Conservation (phyloP, 2,113 vertebrate species). For the Aptenodytes patagonicus region DNA sequence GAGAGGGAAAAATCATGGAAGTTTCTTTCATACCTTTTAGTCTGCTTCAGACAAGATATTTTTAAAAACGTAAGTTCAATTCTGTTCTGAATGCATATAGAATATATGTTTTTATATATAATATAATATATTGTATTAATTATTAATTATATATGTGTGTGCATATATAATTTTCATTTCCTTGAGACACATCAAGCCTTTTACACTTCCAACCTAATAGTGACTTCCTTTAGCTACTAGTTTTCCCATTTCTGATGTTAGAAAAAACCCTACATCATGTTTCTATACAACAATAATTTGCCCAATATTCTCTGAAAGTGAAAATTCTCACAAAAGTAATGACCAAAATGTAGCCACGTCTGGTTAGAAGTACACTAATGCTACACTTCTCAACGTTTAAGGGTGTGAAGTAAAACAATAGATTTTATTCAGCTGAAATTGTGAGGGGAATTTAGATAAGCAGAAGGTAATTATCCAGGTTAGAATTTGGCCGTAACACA, state of each 20-base stretch:
- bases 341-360: neutral
- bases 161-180: neutral
- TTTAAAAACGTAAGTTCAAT: neutral
- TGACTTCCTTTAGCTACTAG: neutral
- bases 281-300: neutral
- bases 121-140: neutral
- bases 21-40: neutral
- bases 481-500: slow-evolving; percentile 16
- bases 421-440: slow-evolving; percentile 32
- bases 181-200: neutral
- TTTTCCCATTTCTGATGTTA: neutral
- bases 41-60: neutral
- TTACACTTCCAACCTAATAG: neutral
- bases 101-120: neutral
- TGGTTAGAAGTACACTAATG: neutral
- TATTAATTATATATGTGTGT: neutral
- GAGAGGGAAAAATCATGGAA: neutral
- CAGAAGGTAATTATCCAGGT: slow-evolving; percentile 23
- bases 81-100: neutral
- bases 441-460: slow-evolving; percentile 57
- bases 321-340: neutral
- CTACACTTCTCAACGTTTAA: neutral
- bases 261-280: neutral
- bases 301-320: neutral
- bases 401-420: slow-evolving; percentile 17